phyloP scores from a whole-genome alignment of 2,797 vertebrate species.

The Myoxocephalus aenaeus region DNA sequence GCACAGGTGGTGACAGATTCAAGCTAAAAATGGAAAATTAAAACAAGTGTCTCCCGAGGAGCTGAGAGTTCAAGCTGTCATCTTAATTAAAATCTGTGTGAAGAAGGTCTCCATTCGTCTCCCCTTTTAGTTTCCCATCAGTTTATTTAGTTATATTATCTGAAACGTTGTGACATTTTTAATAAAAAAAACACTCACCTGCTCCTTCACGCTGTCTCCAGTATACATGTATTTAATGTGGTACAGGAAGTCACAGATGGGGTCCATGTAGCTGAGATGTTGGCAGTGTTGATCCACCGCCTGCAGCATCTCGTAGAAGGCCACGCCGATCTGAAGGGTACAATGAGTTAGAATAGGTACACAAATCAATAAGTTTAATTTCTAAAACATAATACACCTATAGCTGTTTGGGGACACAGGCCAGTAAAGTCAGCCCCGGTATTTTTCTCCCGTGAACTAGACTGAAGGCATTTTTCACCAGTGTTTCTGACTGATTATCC shows the following conservation, averaged over 20 bases:
- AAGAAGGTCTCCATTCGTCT: neutral
- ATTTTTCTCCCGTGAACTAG: too few species aligned
- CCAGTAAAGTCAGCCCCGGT: too few species aligned
- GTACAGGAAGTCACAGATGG: constrained; percentile 98
- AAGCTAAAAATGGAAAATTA: constrained; percentile 21
- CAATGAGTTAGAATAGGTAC: neutral
- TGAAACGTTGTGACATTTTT: neutral
- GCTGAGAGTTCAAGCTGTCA: constrained; percentile 4
- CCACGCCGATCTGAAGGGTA: constrained; percentile 92
- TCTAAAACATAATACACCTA: too few species aligned
- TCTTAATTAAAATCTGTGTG: neutral
- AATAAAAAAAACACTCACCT: constrained; percentile 77
- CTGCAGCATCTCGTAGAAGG: constrained; percentile 99
- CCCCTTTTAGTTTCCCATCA: neutral
- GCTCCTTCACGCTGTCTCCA: constrained; percentile 98
- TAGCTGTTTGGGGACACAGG: too few species aligned
- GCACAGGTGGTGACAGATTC: constrained; percentile 25
- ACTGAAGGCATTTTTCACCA: too few species aligned
- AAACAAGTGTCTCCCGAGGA: constrained; percentile 11
- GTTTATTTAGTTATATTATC: neutral
- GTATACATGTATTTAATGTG: constrained; percentile 99
- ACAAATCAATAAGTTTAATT: neutral
- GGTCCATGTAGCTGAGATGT: constrained; percentile 95
- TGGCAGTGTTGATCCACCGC: constrained; percentile 93
- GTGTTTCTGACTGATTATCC: too few species aligned